These are phyloP conservation scores for Horisme vitalbata DNA, from an alignment of 2,888 invertebrate genomes.

Conservation along the genomic window DNA sequence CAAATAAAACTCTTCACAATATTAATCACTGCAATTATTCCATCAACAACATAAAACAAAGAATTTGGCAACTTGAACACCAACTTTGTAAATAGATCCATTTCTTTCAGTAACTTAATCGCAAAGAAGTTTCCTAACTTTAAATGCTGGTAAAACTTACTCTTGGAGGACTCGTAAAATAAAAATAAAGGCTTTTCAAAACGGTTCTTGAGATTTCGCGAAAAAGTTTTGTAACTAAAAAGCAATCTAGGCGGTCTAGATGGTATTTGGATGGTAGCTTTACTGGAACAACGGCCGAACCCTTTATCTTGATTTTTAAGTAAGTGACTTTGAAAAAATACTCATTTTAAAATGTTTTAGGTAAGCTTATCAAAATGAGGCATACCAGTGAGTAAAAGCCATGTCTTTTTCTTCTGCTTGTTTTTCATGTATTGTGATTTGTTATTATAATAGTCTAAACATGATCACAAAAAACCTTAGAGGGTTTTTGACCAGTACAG, in stretches of 20 bases:
- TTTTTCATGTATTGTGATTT: no score
- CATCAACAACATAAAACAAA: conserved; percentile 3
- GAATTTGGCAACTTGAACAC: conserved; percentile 25
- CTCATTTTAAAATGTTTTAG: no score
- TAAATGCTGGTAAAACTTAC: conserved; percentile 45
- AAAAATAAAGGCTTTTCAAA: conserved; percentile 50
- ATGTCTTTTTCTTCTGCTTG: no score
- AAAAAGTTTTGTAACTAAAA: conserved; percentile 30
- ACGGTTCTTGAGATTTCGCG: conserved; percentile 31
- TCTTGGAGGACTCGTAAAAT: conserved; percentile 46
- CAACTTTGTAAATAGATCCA: conserved; percentile 48
- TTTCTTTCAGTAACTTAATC: conserved; percentile 54
- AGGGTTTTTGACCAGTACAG: no score
- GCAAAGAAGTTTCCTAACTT: conserved; percentile 46
- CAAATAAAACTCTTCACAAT: no score
- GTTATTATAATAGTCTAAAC: no score
- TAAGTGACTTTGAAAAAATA: conserved; percentile 7
- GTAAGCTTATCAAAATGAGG: no score
- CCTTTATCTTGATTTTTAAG: conserved; percentile 12
- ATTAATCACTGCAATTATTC: no score
- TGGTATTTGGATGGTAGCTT: conserved; percentile 12
- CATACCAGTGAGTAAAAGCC: no score
- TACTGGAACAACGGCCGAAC: conserved; percentile 2
- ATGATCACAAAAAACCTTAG: no score
- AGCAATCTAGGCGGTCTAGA: conserved; percentile 24